Conservation (phyloP, 2,113 vertebrate genomes). For the Amblyornis subalaris region DNA sequence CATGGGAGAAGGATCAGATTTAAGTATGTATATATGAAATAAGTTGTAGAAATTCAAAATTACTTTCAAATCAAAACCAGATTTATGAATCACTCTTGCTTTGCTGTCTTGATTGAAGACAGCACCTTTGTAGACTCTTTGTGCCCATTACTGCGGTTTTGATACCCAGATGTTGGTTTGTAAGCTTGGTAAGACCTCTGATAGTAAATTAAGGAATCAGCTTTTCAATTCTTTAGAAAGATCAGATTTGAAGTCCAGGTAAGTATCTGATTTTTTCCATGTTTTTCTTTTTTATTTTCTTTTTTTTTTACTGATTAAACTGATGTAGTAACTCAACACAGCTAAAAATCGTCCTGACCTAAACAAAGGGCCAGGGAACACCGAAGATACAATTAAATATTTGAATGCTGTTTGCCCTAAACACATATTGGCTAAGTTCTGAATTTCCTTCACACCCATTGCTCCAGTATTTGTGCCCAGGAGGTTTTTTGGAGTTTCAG, state of each 20-base stretch:
- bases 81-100: not conserved
- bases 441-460: not conserved
- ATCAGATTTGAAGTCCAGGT: not conserved
- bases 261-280: not conserved
- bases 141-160: not conserved
- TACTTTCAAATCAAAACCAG: conserved; percentile 24
- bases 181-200: not conserved
- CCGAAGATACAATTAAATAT: not conserved
- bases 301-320: not conserved
- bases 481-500: not conserved
- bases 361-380: not conserved
- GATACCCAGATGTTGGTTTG: not conserved
- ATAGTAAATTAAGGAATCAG: not conserved
- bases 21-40: not conserved
- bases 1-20: not conserved
- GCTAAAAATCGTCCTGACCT: not conserved
- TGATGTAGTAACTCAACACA: not conserved
- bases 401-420: not conserved
- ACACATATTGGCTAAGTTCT: not conserved
- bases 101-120: not conserved
- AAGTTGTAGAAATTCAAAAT: not conserved
- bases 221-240: not conserved
- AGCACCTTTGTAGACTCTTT: not conserved
- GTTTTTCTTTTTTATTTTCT: not conserved
- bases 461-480: not conserved